These are phyloP conservation scores for Phymastichus coffea DNA, from an alignment of 1,140 invertebrate species.

Conservation along the genomic window DNA sequence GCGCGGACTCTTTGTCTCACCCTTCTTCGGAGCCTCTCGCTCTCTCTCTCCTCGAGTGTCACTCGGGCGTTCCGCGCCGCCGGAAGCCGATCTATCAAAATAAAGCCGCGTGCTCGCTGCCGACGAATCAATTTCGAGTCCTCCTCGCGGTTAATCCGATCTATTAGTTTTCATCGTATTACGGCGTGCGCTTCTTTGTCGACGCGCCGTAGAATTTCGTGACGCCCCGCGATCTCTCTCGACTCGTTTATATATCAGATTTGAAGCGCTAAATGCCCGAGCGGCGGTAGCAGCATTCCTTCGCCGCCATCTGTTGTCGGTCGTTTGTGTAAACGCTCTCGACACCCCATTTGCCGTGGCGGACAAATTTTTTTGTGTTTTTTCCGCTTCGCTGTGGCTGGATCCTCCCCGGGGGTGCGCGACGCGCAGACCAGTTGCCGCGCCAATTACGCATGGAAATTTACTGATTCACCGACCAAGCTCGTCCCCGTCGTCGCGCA, in stretches of 20 bases:
- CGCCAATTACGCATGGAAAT: slow-evolving; percentile 55
- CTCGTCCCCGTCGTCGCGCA: too few relatives aligned
- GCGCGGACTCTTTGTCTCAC: neutral
- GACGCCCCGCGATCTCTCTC: too few relatives aligned
- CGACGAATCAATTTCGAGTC: too few relatives aligned
- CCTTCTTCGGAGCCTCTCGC: neutral
- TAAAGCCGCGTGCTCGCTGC: neutral
- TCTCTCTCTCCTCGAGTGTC: neutral
- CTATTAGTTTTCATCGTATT: too few relatives aligned
- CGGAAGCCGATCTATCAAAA: slow-evolving; percentile 17
- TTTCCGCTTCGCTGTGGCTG: neutral
- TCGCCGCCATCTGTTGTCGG: slow-evolving; percentile 46
- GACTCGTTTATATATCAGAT: slow-evolving; percentile 38
- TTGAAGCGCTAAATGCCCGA: slow-evolving; percentile 6
- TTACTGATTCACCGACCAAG: slow-evolving; percentile 47
- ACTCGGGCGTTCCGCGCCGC: neutral
- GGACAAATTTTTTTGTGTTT: neutral
- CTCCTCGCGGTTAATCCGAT: too few relatives aligned
- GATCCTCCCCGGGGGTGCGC: too few relatives aligned
- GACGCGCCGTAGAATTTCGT: too few relatives aligned
- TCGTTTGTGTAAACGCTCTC: slow-evolving; percentile 48
- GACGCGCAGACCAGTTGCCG: slow-evolving; percentile 54
- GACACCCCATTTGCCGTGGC: slow-evolving; percentile 39
- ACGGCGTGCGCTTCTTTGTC: too few relatives aligned
- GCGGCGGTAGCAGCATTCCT: neutral